These are phyloP conservation scores for Synanthedon vespiformis DNA, from an alignment of 2,888 invertebrate genomes.

Conservation along the genomic window DNA sequence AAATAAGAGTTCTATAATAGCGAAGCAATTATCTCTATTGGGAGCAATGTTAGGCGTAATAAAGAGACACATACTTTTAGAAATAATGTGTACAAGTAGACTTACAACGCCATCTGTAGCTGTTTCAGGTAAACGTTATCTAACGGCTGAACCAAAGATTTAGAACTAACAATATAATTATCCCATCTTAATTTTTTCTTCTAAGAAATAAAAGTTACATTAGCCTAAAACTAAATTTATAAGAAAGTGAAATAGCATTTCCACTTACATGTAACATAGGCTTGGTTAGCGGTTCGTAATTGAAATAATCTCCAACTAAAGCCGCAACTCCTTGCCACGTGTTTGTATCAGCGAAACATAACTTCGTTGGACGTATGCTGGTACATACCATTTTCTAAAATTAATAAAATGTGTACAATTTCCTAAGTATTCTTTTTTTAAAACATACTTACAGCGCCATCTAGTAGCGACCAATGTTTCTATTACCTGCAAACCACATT, in stretches of 20 bases:
- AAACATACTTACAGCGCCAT: constrained; percentile 12
- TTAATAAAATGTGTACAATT: neutral
- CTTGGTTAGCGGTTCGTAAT: constrained; percentile 77
- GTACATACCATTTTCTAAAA: constrained; percentile 90
- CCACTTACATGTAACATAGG: constrained; percentile 77
- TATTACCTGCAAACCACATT: constrained; percentile 79
- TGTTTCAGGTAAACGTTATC: too few species aligned
- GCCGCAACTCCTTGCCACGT: constrained; percentile 79
- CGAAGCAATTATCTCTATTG: too few species aligned
- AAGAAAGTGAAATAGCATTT: constrained; percentile 2
- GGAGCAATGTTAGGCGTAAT: too few species aligned
- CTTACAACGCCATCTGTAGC: too few species aligned
- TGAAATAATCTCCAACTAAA: constrained; percentile 83
- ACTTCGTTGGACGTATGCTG: constrained; percentile 81
- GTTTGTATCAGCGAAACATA: constrained; percentile 77
- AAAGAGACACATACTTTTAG: too few species aligned
- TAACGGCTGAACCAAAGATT: too few species aligned
- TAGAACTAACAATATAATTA: too few species aligned
- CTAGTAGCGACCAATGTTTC: constrained; percentile 6
- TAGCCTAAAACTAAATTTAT: neutral
- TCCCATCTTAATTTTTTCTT: too few species aligned
- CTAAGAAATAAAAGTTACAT: neutral
- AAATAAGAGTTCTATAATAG: too few species aligned
- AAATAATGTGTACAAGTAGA: too few species aligned
- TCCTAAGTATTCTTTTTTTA: neutral